Evolutionary conservation across 1,140 invertebrate species (phyloP), one percentile per base, ranked within the genome.

Genomic region (Chymomyza costata): DNA sequence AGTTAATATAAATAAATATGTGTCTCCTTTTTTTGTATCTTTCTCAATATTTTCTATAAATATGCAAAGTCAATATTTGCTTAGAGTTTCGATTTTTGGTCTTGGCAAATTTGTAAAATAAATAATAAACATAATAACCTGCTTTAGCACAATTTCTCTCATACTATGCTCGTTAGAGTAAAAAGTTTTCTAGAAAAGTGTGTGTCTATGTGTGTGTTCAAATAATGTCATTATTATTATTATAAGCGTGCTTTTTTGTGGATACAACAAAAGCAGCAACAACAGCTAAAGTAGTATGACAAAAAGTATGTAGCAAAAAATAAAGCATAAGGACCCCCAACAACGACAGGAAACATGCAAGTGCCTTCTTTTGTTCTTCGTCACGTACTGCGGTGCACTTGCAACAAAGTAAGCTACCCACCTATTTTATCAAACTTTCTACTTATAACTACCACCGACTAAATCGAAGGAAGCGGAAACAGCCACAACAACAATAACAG

Each of bases 331-430:
- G 45, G 13, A 32, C 31, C 30, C 41, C 21, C 35, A 39, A 41
- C 43, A 25, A 38, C 43, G 44, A 45, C 46, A 58, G 53, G 65
- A 65, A 58, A 51, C 55, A 55, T 59, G 65, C 81, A 81, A 83
- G 82, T 84, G 81, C 82, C 82, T 84, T 84, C 82, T 84, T 84
- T 84, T 84, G 82, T 84, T 84, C 78, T 84, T 83, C 59, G 76
- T 83, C 82, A 84, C 82, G 82, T 84, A 78, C 62, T 80, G 82
- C 65, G 71, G 70, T 73, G 45, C 45, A 53, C 55, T 66, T 41
- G 47, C 47, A 41, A 37, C 41, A 34, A 53, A 59, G 50, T 40
- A 30, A 39, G 31, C 32, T 55, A 53, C n/a, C 35, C 43, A 44
- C 8, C 32, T 14, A 18, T 35, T 13, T n/a, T 57, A 47, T 41